Conservation (phyloP, 2,797 vertebrate genomes). For the Manis javanica region DNA sequence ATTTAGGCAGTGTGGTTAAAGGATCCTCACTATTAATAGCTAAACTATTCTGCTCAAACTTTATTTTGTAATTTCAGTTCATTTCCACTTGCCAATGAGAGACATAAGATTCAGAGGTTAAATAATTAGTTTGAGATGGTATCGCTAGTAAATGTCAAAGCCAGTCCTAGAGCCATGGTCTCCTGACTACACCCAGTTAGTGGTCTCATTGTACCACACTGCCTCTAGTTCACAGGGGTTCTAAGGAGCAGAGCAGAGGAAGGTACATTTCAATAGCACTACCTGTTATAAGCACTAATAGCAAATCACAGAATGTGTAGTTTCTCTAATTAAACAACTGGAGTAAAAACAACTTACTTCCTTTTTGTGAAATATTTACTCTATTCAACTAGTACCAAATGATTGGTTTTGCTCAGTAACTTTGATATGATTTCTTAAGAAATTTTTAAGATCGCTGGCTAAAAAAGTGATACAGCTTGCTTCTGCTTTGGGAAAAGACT, state of each 20-base stretch:
- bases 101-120: constrained; percentile 11
- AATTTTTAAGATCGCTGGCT: constrained; percentile 53
- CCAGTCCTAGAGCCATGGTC: background rate
- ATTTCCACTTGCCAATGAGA: background rate
- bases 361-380: constrained; percentile 62
- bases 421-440: constrained; percentile 64
- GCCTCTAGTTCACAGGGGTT: background rate
- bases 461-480: constrained; percentile 39
- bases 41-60: background rate
- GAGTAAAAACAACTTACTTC: constrained; percentile 36
- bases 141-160: background rate
- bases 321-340: constrained; percentile 63
- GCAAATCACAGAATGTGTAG: background rate
- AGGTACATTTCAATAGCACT: background rate
- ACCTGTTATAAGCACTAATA: background rate
- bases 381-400: constrained; percentile 50
- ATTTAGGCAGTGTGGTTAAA: background rate
- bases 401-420: constrained; percentile 48
- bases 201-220: background rate
- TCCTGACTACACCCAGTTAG: background rate
- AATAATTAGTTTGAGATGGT: background rate
- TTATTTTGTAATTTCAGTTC: constrained; percentile 33
- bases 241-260: background rate
- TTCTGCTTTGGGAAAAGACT: constrained; percentile 63
- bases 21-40: background rate